Evolutionary conservation across 2,797 vertebrate genomes (phyloP).

Genomic region (Gambelia wislizenii): DNA sequence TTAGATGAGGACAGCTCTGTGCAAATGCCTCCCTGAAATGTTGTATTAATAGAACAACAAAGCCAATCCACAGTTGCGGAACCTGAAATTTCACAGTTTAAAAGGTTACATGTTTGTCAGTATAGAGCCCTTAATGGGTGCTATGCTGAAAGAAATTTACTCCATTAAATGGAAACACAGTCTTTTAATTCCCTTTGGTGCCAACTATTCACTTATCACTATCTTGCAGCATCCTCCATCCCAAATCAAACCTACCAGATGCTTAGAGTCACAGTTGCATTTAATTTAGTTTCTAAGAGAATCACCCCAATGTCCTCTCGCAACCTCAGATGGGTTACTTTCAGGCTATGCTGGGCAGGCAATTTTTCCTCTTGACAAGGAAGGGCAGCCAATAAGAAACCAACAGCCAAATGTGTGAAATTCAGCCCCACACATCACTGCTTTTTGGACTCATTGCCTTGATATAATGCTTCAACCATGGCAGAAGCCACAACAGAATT

Average conservation of each 20-base stretch:
- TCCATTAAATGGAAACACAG: slow-evolving; percentile 70
- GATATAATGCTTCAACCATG: not conserved
- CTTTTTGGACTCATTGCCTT: not conserved
- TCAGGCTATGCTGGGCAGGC: slow-evolving; percentile 69
- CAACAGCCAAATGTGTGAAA: not conserved
- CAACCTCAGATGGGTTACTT: slow-evolving; percentile 61
- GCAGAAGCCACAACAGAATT: not conserved
- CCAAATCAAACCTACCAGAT: slow-evolving; percentile 76
- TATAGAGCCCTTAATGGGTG: slow-evolving; percentile 60
- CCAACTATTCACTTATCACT: slow-evolving; percentile 68
- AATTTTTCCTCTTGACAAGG: slow-evolving; percentile 68
- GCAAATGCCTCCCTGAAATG: slow-evolving; percentile 27
- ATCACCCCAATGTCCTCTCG: slow-evolving; percentile 53
- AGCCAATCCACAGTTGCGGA: slow-evolving; percentile 31
- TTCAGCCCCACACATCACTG: not conserved
- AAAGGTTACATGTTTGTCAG: slow-evolving; percentile 11
- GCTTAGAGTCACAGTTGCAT: slow-evolving; percentile 63
- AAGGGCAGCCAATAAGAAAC: slow-evolving; percentile 70
- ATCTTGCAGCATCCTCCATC: slow-evolving; percentile 69
- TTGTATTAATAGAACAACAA: not conserved
- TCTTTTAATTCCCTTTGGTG: slow-evolving; percentile 71
- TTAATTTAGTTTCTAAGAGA: slow-evolving; percentile 73
- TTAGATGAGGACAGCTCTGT: not conserved
- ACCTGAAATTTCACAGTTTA: slow-evolving; percentile 50
- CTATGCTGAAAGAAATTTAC: slow-evolving; percentile 52